Evolutionary conservation across 2,113 vertebrate species (phyloP), one percentile per base, ranked within the genome.

Genomic region (Apus apus): DNA sequence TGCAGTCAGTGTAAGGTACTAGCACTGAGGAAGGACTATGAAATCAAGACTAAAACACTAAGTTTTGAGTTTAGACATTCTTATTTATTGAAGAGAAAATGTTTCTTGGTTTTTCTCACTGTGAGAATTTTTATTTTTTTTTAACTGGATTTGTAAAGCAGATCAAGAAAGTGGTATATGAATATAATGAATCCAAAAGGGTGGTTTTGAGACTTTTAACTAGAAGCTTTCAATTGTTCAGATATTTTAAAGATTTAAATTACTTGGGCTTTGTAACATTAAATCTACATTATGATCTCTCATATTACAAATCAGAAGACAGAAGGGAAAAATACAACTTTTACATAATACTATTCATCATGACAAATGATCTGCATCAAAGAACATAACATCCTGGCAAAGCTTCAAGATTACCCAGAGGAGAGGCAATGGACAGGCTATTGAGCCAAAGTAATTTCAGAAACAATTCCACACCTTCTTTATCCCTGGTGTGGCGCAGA

Each of bases 281-380:
- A 91, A 95, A 96, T 76, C 78, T 46, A 4, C 43, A 15, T 93
- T 88, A 46, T 65, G 34, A 67, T 91, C 67, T 90, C 64, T 90
- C 60, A 7, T 62, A 43, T 54, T 89, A 87, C 0, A 0, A 94
- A 82, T 68, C 54, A 67, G 77, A 90, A 94, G 95, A 61, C 90
- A 93, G 86, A 94, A 77, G 79, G 79, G 82, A 62, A 90, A 91
- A 94, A 89, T 70, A 50, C 60, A 82, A 85, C 30, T 93, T 92
- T 72, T 88, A 82, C 75, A 85, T 91, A 94, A 91, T 85, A 72
- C 38, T 87, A 80, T 82, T 94, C 79, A 89, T 87, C 38, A 58
- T 80, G 66, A 94, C 87, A 97, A 97, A 92, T 90, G 89, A 92
- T 94, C 76, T 93, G 91, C 87, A 80, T 95, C 84, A 82, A 88